These are phyloP conservation scores for Netelia inedita DNA, from an alignment of 2,888 invertebrate species.

Conservation along the genomic window DNA sequence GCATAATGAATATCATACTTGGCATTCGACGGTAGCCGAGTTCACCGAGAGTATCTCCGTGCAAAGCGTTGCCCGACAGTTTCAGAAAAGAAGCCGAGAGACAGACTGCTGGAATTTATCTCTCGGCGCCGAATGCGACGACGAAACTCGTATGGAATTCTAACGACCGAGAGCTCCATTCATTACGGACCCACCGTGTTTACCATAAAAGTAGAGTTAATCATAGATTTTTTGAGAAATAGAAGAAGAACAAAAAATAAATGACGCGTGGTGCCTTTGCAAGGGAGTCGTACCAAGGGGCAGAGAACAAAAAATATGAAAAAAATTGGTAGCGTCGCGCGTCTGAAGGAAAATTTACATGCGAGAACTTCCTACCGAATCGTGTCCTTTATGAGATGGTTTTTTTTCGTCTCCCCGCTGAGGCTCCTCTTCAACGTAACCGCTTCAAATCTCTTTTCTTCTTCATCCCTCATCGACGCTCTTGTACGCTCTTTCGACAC, in stretches of 20 bases:
- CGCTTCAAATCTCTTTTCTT: conserved; percentile 11
- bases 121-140: conserved; percentile 43
- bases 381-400: conserved; percentile 49
- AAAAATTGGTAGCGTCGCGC: conserved; percentile 41
- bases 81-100: conserved; percentile 10
- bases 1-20: conserved; percentile 65
- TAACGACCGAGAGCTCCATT: conserved; percentile 51
- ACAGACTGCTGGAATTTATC: conserved; percentile 61
- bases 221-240: conserved; percentile 51
- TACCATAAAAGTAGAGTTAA: conserved; percentile 67
- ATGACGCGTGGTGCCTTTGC: conserved; percentile 3
- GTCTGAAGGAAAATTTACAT: conserved; percentile 63
- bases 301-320: conserved; percentile 19
- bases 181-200: conserved; percentile 37
- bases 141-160: conserved; percentile 54
- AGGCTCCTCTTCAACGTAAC: conserved; percentile 4
- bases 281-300: conserved; percentile 44
- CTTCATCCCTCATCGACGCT: conserved; percentile 23
- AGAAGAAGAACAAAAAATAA: conserved; percentile 2
- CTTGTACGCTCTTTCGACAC: conserved; percentile 29
- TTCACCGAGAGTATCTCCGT: conserved; percentile 2
- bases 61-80: background rate
- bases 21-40: conserved; percentile 55
- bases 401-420: conserved; percentile 30
- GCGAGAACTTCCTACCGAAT: conserved; percentile 63